Evolutionary conservation across 1,140 invertebrate genomes (phyloP).

Genomic region (Pseudomyrmex concolor): DNA sequence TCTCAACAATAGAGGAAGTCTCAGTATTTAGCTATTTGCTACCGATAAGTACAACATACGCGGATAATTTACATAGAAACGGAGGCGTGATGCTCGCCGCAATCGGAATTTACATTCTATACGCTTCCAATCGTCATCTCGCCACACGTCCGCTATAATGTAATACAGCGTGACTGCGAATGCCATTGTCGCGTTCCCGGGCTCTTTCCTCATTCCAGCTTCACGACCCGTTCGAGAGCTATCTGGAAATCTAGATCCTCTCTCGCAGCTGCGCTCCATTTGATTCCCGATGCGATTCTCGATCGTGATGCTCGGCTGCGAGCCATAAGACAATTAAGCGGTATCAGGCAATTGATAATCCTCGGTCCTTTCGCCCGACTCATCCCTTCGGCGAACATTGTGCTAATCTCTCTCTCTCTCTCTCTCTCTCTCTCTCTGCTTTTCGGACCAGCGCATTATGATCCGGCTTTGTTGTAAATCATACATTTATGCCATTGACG

Average conservation of each 20-base stretch:
- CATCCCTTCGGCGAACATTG: neutral
- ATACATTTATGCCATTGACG: neutral
- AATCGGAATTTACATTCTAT: slow-evolving; percentile 37
- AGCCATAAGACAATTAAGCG: slow-evolving; percentile 71
- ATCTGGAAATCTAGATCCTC: slow-evolving; percentile 40
- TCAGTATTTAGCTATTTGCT: neutral
- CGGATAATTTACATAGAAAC: slow-evolving; percentile 27
- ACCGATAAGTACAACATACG: neutral
- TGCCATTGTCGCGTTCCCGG: slow-evolving; percentile 44
- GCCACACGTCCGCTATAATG: slow-evolving; percentile 60
- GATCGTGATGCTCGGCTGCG: slow-evolving; percentile 63
- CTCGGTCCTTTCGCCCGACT: neutral
- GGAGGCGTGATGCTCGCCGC: neutral
- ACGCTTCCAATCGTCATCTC: slow-evolving; percentile 31
- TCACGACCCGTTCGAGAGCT: slow-evolving; percentile 64
- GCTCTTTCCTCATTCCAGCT: slow-evolving; percentile 56
- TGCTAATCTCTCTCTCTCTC: neutral
- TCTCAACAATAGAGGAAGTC: no score
- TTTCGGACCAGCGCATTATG: no score
- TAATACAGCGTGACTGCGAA: slow-evolving; percentile 62
- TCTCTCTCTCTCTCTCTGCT: no score
- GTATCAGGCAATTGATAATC: slow-evolving; percentile 64
- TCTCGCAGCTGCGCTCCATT: slow-evolving; percentile 63
- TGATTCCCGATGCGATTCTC: slow-evolving; percentile 65
- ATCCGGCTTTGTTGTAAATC: neutral